Conservation (phyloP, 2,797 vertebrate genomes). For the Karalla daura region DNA sequence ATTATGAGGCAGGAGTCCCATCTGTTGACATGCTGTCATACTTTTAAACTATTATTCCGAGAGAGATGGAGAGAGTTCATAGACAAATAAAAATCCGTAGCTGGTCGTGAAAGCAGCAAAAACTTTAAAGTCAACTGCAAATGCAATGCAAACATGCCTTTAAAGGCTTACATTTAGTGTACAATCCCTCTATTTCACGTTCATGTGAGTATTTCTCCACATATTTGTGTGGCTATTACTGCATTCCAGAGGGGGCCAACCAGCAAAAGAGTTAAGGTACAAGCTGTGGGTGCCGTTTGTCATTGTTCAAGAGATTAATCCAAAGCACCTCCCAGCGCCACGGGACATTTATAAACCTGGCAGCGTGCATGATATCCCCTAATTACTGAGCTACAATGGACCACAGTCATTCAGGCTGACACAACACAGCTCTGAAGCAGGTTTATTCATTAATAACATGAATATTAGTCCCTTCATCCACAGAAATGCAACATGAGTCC, state of each 20-base stretch:
- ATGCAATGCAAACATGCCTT: constrained; percentile 2
- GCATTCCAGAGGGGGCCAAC: constrained; percentile 8
- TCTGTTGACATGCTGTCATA: constrained; percentile 30
- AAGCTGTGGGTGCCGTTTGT: constrained; percentile 46
- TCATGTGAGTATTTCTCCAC: constrained; percentile 7
- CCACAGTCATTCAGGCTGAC: constrained; percentile 23
- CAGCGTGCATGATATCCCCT: constrained; percentile 31
- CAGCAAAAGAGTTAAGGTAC: constrained; percentile 29
- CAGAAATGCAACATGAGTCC: background rate
- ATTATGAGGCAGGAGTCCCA: constrained; percentile 29
- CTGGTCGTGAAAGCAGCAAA: constrained; percentile 1
- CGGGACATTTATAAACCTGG: constrained; percentile 43
- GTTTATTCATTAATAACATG: constrained; percentile 17
- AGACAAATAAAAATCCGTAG: background rate
- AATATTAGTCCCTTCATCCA: background rate
- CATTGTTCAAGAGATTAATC: constrained; percentile 64
- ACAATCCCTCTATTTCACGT: constrained; percentile 1
- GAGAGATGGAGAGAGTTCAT: constrained; percentile 4
- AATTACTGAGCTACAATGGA: constrained; percentile 19
- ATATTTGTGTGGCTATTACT: constrained; percentile 19
- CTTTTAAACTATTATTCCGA: constrained; percentile 18
- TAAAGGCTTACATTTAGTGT: background rate
- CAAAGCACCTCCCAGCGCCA: constrained; percentile 39
- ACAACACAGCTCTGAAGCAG: background rate
- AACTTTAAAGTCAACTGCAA: background rate